phyloP scores from a whole-genome alignment of 2,113 vertebrate genomes.

The Perccottus glenii region DNA sequence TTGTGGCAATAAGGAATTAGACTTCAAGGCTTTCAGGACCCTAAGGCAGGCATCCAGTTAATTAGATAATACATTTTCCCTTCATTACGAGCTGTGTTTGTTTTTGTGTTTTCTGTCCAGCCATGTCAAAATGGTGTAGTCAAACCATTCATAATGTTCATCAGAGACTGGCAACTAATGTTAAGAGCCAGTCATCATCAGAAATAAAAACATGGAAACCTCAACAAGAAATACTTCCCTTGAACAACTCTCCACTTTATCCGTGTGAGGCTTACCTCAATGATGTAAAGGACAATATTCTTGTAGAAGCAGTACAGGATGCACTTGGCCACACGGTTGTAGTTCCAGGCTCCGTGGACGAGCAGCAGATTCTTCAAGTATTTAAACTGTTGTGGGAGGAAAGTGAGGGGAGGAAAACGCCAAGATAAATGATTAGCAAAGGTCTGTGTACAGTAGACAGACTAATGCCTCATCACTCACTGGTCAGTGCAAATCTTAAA shows the following conservation, averaged over 20 bases:
- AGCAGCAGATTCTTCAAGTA: constrained; percentile 98
- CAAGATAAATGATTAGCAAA: constrained; percentile 41
- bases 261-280: constrained; percentile 83
- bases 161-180: constrained; percentile 50
- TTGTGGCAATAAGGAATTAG: not conserved
- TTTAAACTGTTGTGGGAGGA: constrained; percentile 88
- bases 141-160: constrained; percentile 29
- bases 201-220: constrained; percentile 64
- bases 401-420: constrained; percentile 40
- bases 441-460: constrained; percentile 28
- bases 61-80: constrained; percentile 18
- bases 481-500: constrained; percentile 29
- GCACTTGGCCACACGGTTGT: constrained; percentile 96
- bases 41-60: constrained; percentile 27
- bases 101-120: constrained; percentile 27
- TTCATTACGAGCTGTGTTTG: constrained; percentile 7
- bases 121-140: constrained; percentile 31
- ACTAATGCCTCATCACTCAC: constrained; percentile 35
- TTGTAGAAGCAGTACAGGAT: constrained; percentile 99
- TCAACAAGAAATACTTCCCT: constrained; percentile 45
- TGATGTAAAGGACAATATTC: constrained; percentile 99
- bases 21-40: not conserved
- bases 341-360: constrained; percentile 99
- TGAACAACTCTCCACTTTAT: constrained; percentile 2
- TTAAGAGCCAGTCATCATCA: constrained; percentile 54